These are phyloP conservation scores for Slavum lentiscoides DNA, from an alignment of 2,888 invertebrate genomes.

Conservation along the genomic window DNA sequence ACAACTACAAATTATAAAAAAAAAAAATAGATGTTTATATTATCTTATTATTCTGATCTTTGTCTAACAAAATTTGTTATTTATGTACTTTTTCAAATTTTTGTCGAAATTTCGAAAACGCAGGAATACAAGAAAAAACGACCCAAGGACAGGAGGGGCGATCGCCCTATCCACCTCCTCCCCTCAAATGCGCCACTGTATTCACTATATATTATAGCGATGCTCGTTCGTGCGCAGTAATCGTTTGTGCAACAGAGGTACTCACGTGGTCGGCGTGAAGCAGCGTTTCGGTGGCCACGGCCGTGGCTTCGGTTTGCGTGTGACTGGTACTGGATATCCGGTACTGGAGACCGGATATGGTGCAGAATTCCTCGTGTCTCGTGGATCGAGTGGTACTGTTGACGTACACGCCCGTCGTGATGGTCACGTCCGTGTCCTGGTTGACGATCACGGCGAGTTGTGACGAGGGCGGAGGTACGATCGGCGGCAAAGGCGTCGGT, in stretches of 20 bases:
- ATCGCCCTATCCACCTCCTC: no score
- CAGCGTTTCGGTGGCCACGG: slow-evolving; percentile 63
- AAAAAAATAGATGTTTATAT: no score
- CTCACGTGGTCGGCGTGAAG: slow-evolving; percentile 57
- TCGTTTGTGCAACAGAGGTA: background rate
- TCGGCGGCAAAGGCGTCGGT: slow-evolving; percentile 39
- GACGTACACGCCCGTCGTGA: slow-evolving; percentile 83
- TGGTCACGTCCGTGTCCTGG: slow-evolving; percentile 85
- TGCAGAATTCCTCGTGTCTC: slow-evolving; percentile 80
- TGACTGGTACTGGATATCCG: slow-evolving; percentile 85
- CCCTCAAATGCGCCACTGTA: no score
- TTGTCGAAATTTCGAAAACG: no score
- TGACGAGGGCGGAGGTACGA: slow-evolving; percentile 37
- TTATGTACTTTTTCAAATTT: no score
- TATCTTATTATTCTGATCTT: no score
- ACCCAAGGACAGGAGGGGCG: no score
- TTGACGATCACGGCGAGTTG: slow-evolving; percentile 72
- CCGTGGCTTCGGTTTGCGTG: slow-evolving; percentile 82
- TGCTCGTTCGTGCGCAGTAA: no score
- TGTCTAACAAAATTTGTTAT: no score
- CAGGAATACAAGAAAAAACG: no score
- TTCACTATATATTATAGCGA: no score
- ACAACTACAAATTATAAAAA: no score
- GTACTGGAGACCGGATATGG: slow-evolving; percentile 83
- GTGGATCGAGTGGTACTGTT: slow-evolving; percentile 75